Conservation (phyloP, 2,113 vertebrate species). For the Sprattus sprattus region DNA sequence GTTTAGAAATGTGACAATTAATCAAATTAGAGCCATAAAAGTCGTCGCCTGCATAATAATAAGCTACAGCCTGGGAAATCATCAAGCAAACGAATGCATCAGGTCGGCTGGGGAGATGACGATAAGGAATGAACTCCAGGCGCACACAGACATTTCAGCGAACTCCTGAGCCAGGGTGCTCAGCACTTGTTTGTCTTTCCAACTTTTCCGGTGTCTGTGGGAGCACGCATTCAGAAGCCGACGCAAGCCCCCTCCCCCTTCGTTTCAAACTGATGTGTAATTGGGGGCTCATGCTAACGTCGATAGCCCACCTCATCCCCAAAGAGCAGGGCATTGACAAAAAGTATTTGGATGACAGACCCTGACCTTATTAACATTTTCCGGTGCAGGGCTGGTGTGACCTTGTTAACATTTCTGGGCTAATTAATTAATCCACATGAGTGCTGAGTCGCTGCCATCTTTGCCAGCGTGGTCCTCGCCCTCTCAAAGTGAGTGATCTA, state of each 20-base stretch:
- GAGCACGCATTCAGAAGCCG: neutral
- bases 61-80: neutral
- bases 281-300: neutral
- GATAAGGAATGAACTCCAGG: neutral
- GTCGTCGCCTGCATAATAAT: neutral
- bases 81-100: neutral
- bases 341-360: constrained; percentile 45
- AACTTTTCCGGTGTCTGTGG: neutral
- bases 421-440: constrained; percentile 75
- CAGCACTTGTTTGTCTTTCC: neutral
- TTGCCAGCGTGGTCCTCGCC: constrained; percentile 32
- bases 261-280: neutral
- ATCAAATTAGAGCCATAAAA: neutral
- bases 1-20: neutral
- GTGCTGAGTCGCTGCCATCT: constrained; percentile 49
- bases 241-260: neutral
- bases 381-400: constrained; percentile 54
- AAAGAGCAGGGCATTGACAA: constrained; percentile 35
- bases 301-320: constrained; percentile 35
- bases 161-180: neutral
- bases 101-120: neutral
- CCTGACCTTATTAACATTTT: constrained; percentile 60
- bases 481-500: constrained; percentile 63
- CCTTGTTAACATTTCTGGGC: constrained; percentile 67
- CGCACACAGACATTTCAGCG: neutral